Evolutionary conservation across 1,140 invertebrate genomes (phyloP).

Genomic region (Drosophila pachea): DNA sequence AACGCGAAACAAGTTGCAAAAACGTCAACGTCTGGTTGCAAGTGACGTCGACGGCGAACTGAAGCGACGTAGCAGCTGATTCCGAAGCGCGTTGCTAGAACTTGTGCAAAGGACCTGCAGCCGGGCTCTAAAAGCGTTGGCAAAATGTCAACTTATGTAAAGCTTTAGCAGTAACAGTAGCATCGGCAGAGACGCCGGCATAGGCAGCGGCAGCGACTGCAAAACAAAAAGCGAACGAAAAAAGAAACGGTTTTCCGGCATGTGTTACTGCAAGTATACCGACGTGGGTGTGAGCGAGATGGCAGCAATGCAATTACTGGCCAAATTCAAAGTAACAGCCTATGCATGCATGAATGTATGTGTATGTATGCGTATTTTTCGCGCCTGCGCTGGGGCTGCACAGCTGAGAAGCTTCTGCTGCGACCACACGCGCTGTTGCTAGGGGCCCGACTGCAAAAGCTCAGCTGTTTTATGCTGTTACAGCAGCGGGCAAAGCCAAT

Average conservation of each 20-base stretch:
- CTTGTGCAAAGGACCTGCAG: conserved; percentile 73
- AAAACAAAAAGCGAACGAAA: conserved; percentile 14
- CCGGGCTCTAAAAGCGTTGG: conserved; percentile 63
- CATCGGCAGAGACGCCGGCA: background rate
- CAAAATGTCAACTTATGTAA: conserved; percentile 73
- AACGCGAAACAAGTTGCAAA: conserved; percentile 56
- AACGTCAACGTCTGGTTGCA: conserved; percentile 40
- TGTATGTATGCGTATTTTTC: conserved; percentile 1
- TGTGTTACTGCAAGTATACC: conserved; percentile 48
- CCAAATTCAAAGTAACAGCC: conserved; percentile 57
- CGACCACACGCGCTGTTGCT: conserved; percentile 38
- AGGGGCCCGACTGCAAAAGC: conserved; percentile 47
- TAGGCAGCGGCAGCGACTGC: conserved; percentile 10
- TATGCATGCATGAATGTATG: conserved; percentile 6
- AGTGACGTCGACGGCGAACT: conserved; percentile 31
- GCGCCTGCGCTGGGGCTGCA: conserved; percentile 41
- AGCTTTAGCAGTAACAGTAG: conserved; percentile 27
- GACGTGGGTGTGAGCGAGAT: conserved; percentile 50
- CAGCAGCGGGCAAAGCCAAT: background rate
- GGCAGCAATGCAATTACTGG: conserved; percentile 70
- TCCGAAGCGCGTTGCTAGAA: conserved; percentile 45
- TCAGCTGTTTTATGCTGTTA: conserved; percentile 42
- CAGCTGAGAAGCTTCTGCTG: conserved; percentile 43
- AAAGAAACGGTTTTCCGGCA: conserved; percentile 56
- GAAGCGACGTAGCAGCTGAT: conserved; percentile 56